phyloP scores from a whole-genome alignment of 2,888 invertebrate species.

The Tanypteryx hageni region DNA sequence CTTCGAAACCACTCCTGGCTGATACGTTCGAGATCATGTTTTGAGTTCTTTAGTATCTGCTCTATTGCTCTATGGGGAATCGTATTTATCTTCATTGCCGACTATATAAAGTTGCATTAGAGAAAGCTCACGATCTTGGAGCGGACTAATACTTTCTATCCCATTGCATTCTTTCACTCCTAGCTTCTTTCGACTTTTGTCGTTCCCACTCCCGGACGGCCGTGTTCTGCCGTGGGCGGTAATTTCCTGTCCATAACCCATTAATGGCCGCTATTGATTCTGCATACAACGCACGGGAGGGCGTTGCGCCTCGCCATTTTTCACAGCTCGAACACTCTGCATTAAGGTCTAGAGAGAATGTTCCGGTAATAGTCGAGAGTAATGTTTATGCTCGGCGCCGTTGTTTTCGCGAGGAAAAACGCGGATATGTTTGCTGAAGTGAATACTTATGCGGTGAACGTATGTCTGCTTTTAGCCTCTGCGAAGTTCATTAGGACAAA shows the following conservation, averaged over 20 bases:
- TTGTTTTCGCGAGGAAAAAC: no score
- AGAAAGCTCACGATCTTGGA: conserved; percentile 13
- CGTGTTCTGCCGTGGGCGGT: not conserved
- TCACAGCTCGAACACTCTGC: no score
- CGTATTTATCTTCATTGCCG: not conserved
- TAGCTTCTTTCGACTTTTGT: not conserved
- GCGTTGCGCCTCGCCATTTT: not conserved
- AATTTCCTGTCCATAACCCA: not conserved
- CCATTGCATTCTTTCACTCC: not conserved
- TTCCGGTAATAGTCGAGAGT: no score
- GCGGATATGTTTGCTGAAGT: no score
- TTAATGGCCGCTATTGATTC: not conserved
- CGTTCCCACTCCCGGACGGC: not conserved
- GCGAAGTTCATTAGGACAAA: no score
- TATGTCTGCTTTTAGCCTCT: no score
- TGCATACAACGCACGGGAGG: not conserved
- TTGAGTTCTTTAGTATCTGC: not conserved
- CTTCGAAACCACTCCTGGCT: not conserved
- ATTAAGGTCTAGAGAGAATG: no score
- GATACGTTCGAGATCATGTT: not conserved
- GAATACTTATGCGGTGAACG: no score
- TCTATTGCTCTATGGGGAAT: not conserved
- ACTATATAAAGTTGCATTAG: not conserved
- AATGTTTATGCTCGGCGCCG: no score
- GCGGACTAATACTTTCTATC: not conserved